phyloP scores from a whole-genome alignment of 2,797 vertebrate species.

The Sebastes steindachneri region DNA sequence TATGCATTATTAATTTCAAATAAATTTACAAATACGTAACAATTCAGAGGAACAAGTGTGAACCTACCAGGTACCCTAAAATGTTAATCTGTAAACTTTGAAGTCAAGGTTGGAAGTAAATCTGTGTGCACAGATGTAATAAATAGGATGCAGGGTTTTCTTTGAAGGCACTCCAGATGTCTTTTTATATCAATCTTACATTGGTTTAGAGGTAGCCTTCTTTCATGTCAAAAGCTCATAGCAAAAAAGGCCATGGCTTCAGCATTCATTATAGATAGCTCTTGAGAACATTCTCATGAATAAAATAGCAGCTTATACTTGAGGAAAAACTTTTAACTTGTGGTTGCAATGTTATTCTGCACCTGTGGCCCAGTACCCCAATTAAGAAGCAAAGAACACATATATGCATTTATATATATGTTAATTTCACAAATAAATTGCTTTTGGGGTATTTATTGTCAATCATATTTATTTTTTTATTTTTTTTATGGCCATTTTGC shows the following conservation, averaged over 20 bases:
- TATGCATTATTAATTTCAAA: conserved; percentile 33
- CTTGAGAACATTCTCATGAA: conserved; percentile 72
- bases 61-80: conserved; percentile 67
- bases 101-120: conserved; percentile 79
- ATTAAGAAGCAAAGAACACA: conserved; percentile 6
- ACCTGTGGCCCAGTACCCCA: conserved; percentile 19
- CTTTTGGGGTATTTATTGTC: not conserved
- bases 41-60: conserved; percentile 57
- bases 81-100: conserved; percentile 81
- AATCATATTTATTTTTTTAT: not conserved
- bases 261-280: conserved; percentile 79
- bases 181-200: conserved; percentile 80
- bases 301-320: conserved; percentile 64
- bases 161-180: conserved; percentile 82
- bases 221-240: conserved; percentile 82
- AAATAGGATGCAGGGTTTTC: conserved; percentile 80
- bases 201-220: conserved; percentile 78
- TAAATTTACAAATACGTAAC: conserved; percentile 38
- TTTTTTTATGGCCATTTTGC: too few relatives aligned
- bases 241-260: conserved; percentile 76
- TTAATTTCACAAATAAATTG: not conserved
- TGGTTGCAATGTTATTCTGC: conserved; percentile 32
- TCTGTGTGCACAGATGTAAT: conserved; percentile 75
- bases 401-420: not conserved
- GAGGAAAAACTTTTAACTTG: conserved; percentile 62